Evolutionary conservation across 92 coral and sea anemone genomes (phyloP).

Genomic region (Porites divaricata): DNA sequence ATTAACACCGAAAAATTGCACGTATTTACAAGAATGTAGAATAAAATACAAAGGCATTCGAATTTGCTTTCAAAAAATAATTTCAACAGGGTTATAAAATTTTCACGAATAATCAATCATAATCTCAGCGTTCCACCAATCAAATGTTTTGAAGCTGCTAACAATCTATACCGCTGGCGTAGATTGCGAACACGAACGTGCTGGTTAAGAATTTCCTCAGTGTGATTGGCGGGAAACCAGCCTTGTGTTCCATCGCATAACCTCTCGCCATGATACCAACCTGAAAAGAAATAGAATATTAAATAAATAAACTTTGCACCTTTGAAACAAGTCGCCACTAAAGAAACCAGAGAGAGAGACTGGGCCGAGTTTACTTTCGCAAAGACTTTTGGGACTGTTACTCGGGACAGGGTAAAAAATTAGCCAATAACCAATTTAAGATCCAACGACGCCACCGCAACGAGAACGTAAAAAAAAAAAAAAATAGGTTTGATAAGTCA

Average conservation of each 20-base stretch:
- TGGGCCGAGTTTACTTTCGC: too few relatives aligned
- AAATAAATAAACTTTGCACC: neutral
- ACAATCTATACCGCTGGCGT: constrained; percentile 95
- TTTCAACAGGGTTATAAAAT: neutral
- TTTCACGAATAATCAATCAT: neutral
- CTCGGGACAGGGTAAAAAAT: too few relatives aligned
- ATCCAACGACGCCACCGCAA: too few relatives aligned
- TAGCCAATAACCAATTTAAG: too few relatives aligned
- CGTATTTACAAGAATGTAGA: constrained; percentile 15
- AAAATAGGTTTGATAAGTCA: too few relatives aligned
- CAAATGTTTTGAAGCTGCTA: constrained; percentile 95
- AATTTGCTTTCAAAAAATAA: neutral
- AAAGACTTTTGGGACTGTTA: too few relatives aligned
- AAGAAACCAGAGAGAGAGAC: too few relatives aligned
- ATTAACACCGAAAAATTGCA: neutral
- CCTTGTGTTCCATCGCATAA: constrained; percentile 95
- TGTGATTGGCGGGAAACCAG: constrained; percentile 99
- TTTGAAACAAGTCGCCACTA: too few relatives aligned
- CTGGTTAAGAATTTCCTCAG: constrained; percentile 95
- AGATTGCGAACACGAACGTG: constrained; percentile 98
- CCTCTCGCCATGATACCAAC: constrained; percentile 99
- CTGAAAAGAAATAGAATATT: constrained; percentile 37
- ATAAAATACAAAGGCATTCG: neutral
- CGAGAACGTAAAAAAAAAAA: too few relatives aligned
- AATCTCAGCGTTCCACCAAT: constrained; percentile 66